Base-by-base conservation (phyloP, 2,113 vertebrate genomes). In the Patagioenas fasciata region DNA sequence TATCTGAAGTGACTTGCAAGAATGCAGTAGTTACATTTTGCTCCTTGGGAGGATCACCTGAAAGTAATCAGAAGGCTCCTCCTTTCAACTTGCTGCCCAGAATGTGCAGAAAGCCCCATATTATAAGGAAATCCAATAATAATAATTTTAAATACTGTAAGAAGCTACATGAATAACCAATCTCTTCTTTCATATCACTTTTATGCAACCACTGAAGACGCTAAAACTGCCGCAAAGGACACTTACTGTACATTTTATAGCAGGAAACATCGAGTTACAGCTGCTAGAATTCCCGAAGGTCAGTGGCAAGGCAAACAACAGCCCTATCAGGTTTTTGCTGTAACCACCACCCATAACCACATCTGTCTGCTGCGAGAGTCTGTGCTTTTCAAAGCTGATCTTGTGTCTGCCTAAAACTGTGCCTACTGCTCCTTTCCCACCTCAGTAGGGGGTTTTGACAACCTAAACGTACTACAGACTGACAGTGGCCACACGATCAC, bases 401-500 rank as follows among this genome's bases (percentile, higher is more conserved):
- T 31, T 8, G 23, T 9, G 28, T 72, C 69, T 34, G 21, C 47
- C 64, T 25, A 31, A 83, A 65, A 12, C 34, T 1, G 1, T 56
- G 18, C 23, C 31, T 16, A 6, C 18, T 5, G 12, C 3, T 72
- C 54, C 26, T 3, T 24, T 53, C 24, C 44, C 9, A 4, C 16
- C 53, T 6, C 4, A 29, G 48, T 13, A 1, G 36, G 24, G 11
- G 8, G 29, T 14, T 65, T 1, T 24, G 50, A 32, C 14, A 51
- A 72, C 7, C 14, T n/a, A 4, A 62, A 25, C 16, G 3, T 10
- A 4, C 17, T 32, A 15, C 6, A 44, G 38, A 11, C 32, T 1
- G 4, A 8, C 21, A 10, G 13, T 4, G 5, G 8, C 36, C n/a
- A 11, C 3, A 5, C 0, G 17, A 73, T 48, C 15, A 6, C 25